These are phyloP conservation scores for Laupala kohalensis DNA, from an alignment of 1,140 invertebrate genomes.

Conservation along the genomic window DNA sequence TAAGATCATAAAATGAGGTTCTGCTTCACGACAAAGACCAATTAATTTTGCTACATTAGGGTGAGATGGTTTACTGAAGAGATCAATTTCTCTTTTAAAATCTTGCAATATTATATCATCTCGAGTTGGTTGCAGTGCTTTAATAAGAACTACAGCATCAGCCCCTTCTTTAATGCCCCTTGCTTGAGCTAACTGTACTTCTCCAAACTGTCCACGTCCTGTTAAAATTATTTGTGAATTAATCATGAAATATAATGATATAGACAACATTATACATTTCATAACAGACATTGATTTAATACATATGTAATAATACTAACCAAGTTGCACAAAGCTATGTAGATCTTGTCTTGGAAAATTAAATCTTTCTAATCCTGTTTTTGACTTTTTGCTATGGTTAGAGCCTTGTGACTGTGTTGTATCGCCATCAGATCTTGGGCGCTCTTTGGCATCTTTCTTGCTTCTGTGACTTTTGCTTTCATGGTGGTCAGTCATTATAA, in stretches of 20 bases:
- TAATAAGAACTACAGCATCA: constrained; percentile 46
- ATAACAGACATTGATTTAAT: not conserved
- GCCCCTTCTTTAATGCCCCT: constrained; percentile 28
- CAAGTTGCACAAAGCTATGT: constrained; percentile 66
- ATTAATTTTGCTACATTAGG: constrained; percentile 64
- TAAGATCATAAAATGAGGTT: constrained; percentile 78
- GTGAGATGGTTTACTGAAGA: constrained; percentile 67
- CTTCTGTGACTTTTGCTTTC: constrained; percentile 23
- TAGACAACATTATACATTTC: not conserved
- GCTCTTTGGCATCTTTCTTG: constrained; percentile 18
- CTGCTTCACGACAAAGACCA: constrained; percentile 67
- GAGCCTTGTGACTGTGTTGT: constrained; percentile 61
- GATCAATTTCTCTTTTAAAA: constrained; percentile 75
- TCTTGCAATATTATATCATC: constrained; percentile 65
- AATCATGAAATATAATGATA: not conserved
- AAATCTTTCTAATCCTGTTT: constrained; percentile 51
- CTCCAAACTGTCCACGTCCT: constrained; percentile 82
- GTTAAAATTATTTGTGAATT: not conserved
- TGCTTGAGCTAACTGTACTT: constrained; percentile 66
- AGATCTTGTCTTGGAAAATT: constrained; percentile 57
- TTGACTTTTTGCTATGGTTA: constrained; percentile 51
- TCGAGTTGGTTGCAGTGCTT: constrained; percentile 56
- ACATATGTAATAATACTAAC: constrained; percentile 25
- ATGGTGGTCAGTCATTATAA: constrained; percentile 23
- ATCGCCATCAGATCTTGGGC: constrained; percentile 60